Base-by-base conservation (phyloP, 2,113 vertebrate genomes). In the Sclerurus mexicanus region DNA sequence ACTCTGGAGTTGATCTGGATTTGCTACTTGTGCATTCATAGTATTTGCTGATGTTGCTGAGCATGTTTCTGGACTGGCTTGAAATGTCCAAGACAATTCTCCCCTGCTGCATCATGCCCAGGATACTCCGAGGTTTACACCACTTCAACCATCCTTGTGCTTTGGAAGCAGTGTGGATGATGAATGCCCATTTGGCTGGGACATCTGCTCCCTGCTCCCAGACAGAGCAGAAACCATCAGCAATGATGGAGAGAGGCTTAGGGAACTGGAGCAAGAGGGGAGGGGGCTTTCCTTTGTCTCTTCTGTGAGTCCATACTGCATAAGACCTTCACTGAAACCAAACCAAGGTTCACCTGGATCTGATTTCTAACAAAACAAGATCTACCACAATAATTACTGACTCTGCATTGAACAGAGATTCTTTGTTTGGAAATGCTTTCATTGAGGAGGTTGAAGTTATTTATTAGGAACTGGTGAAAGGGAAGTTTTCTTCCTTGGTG, bases 381-480 rank as follows among this genome's bases (percentile, higher is more conserved):
- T 53, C 35, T 64, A 46, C 44, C 12, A 14, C 5, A 47, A 24
- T 69, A 66, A 94, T 93, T 95, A 85, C 90, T 1, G 14, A 24
- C 59, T 95, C 20, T 35, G 35, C 50, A 71, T 68, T 12, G 21
- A 85, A 75, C 49, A 73, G 68, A 77, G 82, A 66, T 59, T 83
- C 71, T 94, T 82, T 91, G 47, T 83, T 88, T 85, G 72, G 71
- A 90, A 96, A 88, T 90, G 81, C 69, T 91, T 93, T 72, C 81
- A 79, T 81, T 56, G 49, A 93, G 82, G 75, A 95, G 33, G 10
- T 64, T 88, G 74, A 91, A 44, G 87, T 92, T 95, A 79, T 96
- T 97, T 96, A 90, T 95, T 91, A 91, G 77, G 63, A 95, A 42
- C 46, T 83, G 58, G 59, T 63, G 46, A 88, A 91, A 90, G 53